Conservation (phyloP, 2,113 vertebrate species). For the Osmerus mordax region DNA sequence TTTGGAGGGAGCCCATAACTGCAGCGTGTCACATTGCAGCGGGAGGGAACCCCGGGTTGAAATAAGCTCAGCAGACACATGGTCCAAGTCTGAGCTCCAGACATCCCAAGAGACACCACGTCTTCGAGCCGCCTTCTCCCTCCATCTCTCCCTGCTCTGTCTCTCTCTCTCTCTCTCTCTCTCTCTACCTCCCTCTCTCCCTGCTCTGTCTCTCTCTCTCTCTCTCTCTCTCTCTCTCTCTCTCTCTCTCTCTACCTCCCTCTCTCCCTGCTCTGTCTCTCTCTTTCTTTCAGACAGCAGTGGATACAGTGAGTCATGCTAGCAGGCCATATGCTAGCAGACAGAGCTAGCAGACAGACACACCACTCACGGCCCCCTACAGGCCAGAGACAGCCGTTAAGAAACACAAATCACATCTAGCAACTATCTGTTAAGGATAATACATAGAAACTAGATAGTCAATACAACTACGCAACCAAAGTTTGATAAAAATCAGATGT, state of each 20-base stretch:
- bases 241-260: too few relatives aligned
- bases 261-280: too few relatives aligned
- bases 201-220: background rate
- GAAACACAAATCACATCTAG: conserved; percentile 25
- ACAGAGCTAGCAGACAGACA: conserved; percentile 27
- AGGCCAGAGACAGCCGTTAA: conserved; percentile 15
- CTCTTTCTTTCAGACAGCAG: conserved; percentile 20
- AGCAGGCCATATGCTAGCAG: conserved; percentile 18
- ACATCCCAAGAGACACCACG: conserved; percentile 19
- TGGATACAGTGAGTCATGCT: conserved; percentile 57
- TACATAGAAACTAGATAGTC: conserved; percentile 28
- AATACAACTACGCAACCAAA: conserved; percentile 9
- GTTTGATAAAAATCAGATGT: background rate
- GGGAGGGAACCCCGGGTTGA: conserved; percentile 47
- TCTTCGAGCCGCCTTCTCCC: conserved; percentile 20
- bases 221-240: background rate
- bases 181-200: too few relatives aligned
- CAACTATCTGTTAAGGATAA: conserved; percentile 18
- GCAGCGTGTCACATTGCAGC: conserved; percentile 43
- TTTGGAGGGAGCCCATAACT: conserved; percentile 45
- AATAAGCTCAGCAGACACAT: background rate
- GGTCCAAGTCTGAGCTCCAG: conserved; percentile 25
- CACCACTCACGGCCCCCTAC: background rate
- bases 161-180: too few relatives aligned
- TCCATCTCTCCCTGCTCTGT: too few relatives aligned